A percentile compares a stretch with the other conserved stretches of the same genome.
These are phyloP conservation scores for Istiophorus platypterus DNA, from an alignment of 2,113 vertebrate genomes.

Conservation along the genomic window DNA sequence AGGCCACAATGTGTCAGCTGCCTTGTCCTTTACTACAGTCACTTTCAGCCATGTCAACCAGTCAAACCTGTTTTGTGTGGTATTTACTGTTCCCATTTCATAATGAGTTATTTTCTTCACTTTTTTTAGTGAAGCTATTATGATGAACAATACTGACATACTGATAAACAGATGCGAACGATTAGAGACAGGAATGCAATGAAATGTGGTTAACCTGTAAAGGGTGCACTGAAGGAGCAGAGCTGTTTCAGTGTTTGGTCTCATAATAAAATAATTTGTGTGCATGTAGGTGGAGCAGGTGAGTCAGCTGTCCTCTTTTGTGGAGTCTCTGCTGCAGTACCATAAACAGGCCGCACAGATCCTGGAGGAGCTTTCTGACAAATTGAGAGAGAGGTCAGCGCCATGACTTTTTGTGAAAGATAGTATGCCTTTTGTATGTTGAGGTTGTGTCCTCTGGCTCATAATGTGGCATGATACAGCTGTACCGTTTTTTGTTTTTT, in stretches of 20 bases:
- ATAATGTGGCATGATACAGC: conserved; percentile 30
- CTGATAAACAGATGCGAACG: not conserved
- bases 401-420: conserved; percentile 30
- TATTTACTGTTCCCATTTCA: conserved; percentile 20
- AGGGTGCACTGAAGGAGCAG: not conserved
- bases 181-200: not conserved
- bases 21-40: conserved; percentile 18
- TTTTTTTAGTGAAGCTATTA: not conserved
- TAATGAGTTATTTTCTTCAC: no score
- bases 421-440: conserved; percentile 22
- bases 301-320: conserved; percentile 93
- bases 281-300: conserved; percentile 93
- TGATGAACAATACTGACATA: not conserved
- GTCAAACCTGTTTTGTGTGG: conserved; percentile 58
- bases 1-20: not conserved
- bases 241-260: not conserved
- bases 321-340: conserved; percentile 95
- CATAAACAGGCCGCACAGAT: conserved; percentile 91
- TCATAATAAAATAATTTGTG: conserved; percentile 1
- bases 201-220: not conserved
- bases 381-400: conserved; percentile 89
- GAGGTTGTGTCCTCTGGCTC: conserved; percentile 30
- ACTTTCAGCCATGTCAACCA: conserved; percentile 31
- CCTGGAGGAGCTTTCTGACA: conserved; percentile 90
- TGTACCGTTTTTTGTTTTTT: not conserved